Conservation (phyloP, 2,888 invertebrate genomes). For the Altica lythri region DNA sequence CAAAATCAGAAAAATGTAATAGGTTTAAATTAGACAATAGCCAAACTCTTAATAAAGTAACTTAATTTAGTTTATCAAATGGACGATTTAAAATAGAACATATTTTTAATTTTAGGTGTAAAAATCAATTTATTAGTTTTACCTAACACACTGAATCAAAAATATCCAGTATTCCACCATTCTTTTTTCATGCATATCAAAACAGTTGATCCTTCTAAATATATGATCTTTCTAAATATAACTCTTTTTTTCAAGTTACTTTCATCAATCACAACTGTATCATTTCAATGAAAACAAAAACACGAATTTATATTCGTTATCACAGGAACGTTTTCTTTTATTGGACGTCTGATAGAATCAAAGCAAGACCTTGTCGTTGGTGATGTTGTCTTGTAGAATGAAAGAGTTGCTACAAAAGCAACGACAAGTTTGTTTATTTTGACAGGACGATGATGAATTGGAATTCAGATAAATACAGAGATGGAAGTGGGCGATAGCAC, state of each 20-base stretch:
- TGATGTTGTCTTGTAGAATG: background rate
- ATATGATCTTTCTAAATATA: no score
- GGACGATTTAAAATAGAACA: no score
- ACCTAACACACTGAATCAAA: no score
- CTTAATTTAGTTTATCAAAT: no score
- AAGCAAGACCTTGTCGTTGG: background rate
- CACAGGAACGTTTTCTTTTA: constrained; percentile 1
- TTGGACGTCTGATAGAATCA: constrained; percentile 1
- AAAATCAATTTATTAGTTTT: no score
- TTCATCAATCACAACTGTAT: constrained; percentile 2
- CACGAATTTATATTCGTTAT: background rate
- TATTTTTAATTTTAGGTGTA: no score
- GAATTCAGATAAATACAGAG: background rate
- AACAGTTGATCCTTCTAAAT: no score
- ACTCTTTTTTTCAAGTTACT: background rate
- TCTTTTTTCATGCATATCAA: no score
- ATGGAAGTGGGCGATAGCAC: background rate
- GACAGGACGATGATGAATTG: constrained; percentile 4
- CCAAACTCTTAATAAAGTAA: no score
- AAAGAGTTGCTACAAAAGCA: constrained; percentile 2
- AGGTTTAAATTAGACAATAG: no score
- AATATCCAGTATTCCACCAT: no score
- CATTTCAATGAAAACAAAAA: background rate
- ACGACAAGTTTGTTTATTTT: constrained; percentile 1
- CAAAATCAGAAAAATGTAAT: no score